Evolutionary conservation across 2,888 invertebrate species (phyloP), one percentile per base, ranked within the genome.

Genomic region (Amphipyra tragopoginis): DNA sequence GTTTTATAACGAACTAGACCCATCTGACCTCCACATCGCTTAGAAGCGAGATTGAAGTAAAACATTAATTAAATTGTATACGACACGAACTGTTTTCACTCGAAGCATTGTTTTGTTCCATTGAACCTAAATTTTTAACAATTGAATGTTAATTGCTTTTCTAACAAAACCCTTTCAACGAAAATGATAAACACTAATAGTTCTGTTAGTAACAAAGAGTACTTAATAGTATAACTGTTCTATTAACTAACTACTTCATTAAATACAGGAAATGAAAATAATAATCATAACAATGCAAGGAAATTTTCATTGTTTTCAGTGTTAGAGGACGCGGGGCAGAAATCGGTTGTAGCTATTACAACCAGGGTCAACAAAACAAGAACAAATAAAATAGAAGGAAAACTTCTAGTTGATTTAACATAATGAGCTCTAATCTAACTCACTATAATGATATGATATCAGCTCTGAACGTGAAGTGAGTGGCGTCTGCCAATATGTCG

Each of bases 61-160:
- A 51, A 43, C 75, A 71, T 44, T 56, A 67, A 45, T 50, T 10
- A 4, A 64, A 58, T 58, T 58, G 34, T 45, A 54, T 42, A 51
- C 58, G 59, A 54, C 54, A 34, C 47, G 15, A 34, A 11, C 15
- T 42, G 33, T 36, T 36, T 10, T 36, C 2, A 26, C 51, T 59
- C 8, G 33, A 58, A 66, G 34, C 57, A 49, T 61, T 63, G 56
- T 55, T 60, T 63, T 55, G 55, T 63, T 55, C 11, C 48, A 55
- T 42, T 52, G 42, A 60, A 60, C 43, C 44, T 29, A 3, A 29
- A 36, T n/a, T n/a, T n/a, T n/a, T n/a, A n/a, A n/a, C n/a, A n/a
- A n/a, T n/a, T n/a, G 15, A 58, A 59, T 21, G 34, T 55, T 62
- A 42, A 55, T 57, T 52, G n/a, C 45, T 42, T 29, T 45, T 51